Conservation (phyloP, 2,888 invertebrate species). For the Mythimna impura region DNA sequence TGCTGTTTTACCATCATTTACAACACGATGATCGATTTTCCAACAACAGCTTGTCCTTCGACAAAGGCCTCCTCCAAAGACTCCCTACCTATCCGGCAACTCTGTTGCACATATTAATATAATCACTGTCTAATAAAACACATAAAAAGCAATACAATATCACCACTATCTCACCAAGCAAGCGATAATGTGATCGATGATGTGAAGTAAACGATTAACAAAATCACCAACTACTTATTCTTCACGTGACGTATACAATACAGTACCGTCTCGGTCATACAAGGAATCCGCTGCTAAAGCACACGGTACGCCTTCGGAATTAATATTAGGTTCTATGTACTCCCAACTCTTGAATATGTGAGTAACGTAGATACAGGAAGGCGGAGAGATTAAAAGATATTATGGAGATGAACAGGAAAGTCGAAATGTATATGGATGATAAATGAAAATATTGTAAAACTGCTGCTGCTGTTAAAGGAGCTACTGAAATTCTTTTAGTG, state of each 20-base stretch:
- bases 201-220: background rate
- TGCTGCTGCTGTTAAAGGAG: too few species aligned
- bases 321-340: slow-evolving; percentile 52
- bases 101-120: too few species aligned
- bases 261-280: slow-evolving; percentile 29
- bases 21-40: too few species aligned
- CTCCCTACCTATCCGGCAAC: too few species aligned
- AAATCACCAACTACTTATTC: background rate
- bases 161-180: background rate
- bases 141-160: too few species aligned
- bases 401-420: slow-evolving; percentile 16
- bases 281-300: slow-evolving; percentile 43
- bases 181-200: background rate
- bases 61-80: too few species aligned
- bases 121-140: too few species aligned
- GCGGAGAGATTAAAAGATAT: slow-evolving; percentile 48
- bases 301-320: slow-evolving; percentile 49
- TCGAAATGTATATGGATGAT: background rate
- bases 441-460: background rate
- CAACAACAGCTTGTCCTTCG: too few species aligned
- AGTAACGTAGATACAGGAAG: slow-evolving; percentile 31
- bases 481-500: too few species aligned
- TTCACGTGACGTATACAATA: slow-evolving; percentile 25
- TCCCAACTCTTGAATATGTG: slow-evolving; percentile 32
- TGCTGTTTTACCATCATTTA: too few species aligned